Evolutionary conservation across 2,113 vertebrate species (phyloP), one percentile per base, ranked within the genome.

Genomic region (Rhipidura dahli): DNA sequence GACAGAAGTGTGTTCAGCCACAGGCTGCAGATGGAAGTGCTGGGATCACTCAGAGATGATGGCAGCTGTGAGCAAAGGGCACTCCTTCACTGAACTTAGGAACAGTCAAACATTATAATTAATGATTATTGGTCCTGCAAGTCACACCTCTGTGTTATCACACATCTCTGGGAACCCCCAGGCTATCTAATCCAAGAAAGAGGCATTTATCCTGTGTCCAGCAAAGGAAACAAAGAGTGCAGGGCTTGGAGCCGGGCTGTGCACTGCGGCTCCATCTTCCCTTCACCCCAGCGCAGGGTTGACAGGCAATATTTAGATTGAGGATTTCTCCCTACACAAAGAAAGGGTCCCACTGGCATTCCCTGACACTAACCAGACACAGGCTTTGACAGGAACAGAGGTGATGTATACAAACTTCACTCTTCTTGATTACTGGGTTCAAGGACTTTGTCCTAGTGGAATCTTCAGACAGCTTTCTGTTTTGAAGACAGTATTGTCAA

Each of bases 91-190:
- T 93, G 93, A 95, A 96, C 87, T 94, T 65, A 39, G 24, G 47
- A 94, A 81, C 64, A 93, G 91, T 91, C 91, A 96, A 96, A 96
- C 89, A 95, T 9, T 61, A 72, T 95, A 94, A 95, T 92, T 81
- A 91, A 96, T 87, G 83, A 89, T 54, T 63, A 83, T 27, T 92
- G 91, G 89, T 31, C 68, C 61, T 28, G 75, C 51, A 70, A 9
- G 22, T 89, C 91, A 87, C 83, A 87, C 64, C 81, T 93, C 84
- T 33, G 69, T 14, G 42, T 87, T 95, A 96, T 87, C 96, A n/a
- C 60, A 7, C 15, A 56, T 69, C 76, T 49, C 56, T 28, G 30
- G 59, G 87, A 89, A 93, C 50, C 45, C 47, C 59, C 68, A 50
- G 42, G 28, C 57, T 68, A 49, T 6, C 86, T 88, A 92, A 89